Evolutionary conservation across 2,113 vertebrate genomes (phyloP).

Genomic region (Muntiacus reevesi): DNA sequence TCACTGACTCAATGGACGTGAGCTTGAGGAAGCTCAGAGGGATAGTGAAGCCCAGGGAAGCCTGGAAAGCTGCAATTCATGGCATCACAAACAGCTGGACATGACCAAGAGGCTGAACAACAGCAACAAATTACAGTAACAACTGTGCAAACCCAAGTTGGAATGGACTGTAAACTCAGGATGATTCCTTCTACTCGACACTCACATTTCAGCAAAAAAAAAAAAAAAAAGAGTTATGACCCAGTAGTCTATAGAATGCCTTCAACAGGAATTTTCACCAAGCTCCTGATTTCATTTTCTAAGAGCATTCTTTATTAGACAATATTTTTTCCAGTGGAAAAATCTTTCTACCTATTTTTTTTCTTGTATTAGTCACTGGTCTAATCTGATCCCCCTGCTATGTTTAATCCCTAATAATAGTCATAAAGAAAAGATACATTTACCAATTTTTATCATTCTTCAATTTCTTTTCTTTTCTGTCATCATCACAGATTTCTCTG

Average conservation of each 20-base stretch:
- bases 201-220: neutral
- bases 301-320: neutral
- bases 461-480: neutral
- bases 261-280: neutral
- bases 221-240: neutral
- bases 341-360: neutral
- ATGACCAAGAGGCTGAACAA: rapidly evolving
- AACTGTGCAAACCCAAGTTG: neutral
- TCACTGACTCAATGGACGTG: neutral
- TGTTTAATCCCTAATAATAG: neutral
- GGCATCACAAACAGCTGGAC: neutral
- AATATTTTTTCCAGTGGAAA: neutral
- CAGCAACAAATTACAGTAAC: neutral
- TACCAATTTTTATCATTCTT: neutral
- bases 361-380: neutral
- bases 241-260: too few relatives aligned
- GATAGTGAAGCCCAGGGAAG: neutral
- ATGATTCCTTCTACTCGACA: neutral
- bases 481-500: neutral
- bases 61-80: neutral
- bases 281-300: neutral
- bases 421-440: neutral
- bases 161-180: neutral
- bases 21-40: neutral
- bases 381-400: neutral